These are phyloP conservation scores for Rhizomys pruinosus DNA, from an alignment of 2,113 vertebrate species.

Conservation along the genomic window DNA sequence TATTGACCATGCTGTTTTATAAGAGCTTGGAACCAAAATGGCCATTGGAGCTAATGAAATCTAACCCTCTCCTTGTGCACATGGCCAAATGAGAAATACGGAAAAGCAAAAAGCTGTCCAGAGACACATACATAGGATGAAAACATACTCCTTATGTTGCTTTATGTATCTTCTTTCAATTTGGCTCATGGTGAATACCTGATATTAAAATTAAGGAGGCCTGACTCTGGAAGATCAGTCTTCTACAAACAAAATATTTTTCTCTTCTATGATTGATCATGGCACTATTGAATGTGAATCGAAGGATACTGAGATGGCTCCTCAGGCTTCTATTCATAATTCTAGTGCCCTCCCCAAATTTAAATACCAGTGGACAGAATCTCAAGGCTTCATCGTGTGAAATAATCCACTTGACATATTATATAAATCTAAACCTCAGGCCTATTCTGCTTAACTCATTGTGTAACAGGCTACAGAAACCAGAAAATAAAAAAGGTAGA, in stretches of 20 bases:
- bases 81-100: not conserved
- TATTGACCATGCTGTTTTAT: not conserved
- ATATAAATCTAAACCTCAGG: not conserved
- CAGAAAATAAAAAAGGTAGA: not conserved
- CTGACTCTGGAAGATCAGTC: not conserved
- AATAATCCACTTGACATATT: not conserved
- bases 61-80: not conserved
- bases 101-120: not conserved
- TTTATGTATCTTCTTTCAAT: not conserved
- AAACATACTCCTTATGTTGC: not conserved
- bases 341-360: not conserved
- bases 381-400: not conserved
- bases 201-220: not conserved
- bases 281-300: not conserved
- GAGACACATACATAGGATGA: not conserved
- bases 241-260: not conserved
- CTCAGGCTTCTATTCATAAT: not conserved
- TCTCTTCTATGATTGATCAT: not conserved
- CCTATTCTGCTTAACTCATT: not conserved
- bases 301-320: not conserved
- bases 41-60: not conserved
- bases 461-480: not conserved
- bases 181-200: not conserved
- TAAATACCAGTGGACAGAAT: not conserved
- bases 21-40: not conserved